These are phyloP conservation scores for Drosophila biarmipes DNA, from an alignment of 1,140 invertebrate genomes.

Conservation along the genomic window DNA sequence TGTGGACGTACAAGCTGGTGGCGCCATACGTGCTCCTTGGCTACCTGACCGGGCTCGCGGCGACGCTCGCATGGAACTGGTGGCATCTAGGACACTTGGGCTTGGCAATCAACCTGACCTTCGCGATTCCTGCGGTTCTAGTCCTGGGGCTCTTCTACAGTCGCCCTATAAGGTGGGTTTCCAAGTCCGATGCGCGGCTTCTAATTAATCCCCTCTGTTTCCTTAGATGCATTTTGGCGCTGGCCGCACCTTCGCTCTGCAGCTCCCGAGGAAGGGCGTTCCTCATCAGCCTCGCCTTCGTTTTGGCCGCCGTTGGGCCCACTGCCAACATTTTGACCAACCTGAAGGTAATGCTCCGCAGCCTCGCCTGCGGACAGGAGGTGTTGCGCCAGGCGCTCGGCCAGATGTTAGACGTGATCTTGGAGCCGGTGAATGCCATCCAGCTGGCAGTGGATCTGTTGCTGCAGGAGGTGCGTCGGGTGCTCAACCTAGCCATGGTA, in stretches of 20 bases:
- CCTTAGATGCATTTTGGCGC: conserved; percentile 87
- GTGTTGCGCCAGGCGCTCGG: conserved; percentile 88
- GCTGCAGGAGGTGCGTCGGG: conserved; percentile 86
- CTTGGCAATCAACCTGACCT: conserved; percentile 9
- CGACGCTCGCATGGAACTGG: conserved; percentile 37
- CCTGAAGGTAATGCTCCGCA: conserved; percentile 90
- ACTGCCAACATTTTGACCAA: conserved; percentile 92
- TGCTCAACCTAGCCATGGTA: conserved; percentile 87
- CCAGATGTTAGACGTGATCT: conserved; percentile 87
- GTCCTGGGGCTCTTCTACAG: conserved; percentile 23
- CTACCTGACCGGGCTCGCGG: conserved; percentile 32
- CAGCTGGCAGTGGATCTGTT: conserved; percentile 87
- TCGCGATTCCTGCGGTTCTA: conserved; percentile 14
- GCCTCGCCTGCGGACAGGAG: conserved; percentile 91
- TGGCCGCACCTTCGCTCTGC: conserved; percentile 92
- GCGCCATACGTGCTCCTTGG: conserved; percentile 25
- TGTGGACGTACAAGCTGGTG: conserved; percentile 46
- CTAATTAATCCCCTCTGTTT: background rate
- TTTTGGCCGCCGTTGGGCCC: conserved; percentile 91
- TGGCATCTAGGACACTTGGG: conserved; percentile 25
- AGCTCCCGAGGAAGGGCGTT: conserved; percentile 91
- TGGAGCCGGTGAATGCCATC: conserved; percentile 88
- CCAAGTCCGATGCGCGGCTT: background rate
- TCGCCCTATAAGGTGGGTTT: conserved; percentile 36
- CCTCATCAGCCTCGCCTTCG: conserved; percentile 90